phyloP scores from a whole-genome alignment of 2,113 vertebrate species.

The Catharus bicknelli region DNA sequence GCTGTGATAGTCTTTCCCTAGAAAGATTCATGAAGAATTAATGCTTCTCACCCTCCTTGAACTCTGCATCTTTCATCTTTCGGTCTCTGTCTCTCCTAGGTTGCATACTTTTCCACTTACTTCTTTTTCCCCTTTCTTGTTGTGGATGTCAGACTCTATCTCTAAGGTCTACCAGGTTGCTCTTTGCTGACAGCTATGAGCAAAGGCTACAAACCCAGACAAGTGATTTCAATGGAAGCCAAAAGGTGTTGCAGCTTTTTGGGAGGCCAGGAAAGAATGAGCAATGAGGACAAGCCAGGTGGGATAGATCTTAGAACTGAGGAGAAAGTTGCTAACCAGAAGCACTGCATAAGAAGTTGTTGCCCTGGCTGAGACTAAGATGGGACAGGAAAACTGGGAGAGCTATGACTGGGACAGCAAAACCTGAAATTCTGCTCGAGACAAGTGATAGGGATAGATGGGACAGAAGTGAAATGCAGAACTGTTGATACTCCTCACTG shows the following conservation, averaged over 20 bases:
- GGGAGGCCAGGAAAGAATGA: background rate
- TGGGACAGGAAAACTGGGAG: background rate
- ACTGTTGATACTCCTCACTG: background rate
- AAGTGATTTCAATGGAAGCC: background rate
- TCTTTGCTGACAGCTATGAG: background rate
- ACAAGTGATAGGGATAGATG: background rate
- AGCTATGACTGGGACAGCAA: background rate
- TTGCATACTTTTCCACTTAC: background rate
- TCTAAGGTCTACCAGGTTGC: background rate
- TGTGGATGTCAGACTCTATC: background rate
- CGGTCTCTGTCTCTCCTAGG: background rate
- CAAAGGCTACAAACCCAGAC: background rate
- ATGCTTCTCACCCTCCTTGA: background rate
- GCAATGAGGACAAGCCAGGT: fast-evolving
- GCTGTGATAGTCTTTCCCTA: background rate
- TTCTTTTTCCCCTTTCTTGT: background rate
- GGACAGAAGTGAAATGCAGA: background rate
- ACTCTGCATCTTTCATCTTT: background rate
- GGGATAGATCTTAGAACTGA: background rate
- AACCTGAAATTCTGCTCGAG: background rate
- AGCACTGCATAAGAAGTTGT: fast-evolving
- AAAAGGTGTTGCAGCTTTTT: background rate
- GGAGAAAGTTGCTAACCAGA: fast-evolving
- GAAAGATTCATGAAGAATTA: background rate
- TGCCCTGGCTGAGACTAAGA: background rate